phyloP scores from a whole-genome alignment of 2,888 invertebrate species.

The Pachliopta kotzebuea region DNA sequence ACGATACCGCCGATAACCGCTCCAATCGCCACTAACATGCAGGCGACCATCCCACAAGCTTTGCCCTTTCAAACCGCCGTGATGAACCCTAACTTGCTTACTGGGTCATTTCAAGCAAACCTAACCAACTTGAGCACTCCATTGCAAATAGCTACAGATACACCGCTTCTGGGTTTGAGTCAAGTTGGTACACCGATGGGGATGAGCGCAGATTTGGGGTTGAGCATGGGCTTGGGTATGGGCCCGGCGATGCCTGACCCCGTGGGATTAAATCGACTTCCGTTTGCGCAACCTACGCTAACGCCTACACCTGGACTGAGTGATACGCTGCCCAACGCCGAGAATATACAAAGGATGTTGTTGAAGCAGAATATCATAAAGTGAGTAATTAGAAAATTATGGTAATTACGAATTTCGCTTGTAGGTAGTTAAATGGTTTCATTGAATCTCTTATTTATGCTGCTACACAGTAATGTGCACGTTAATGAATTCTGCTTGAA shows the following conservation, averaged over 20 bases:
- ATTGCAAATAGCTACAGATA: conserved; percentile 67
- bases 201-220: conserved; percentile 51
- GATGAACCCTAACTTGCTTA: conserved; percentile 44
- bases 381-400: conserved; percentile 49
- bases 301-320: conserved; percentile 50
- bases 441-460: too few relatives aligned
- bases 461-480: too few relatives aligned
- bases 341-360: conserved; percentile 74
- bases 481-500: too few relatives aligned
- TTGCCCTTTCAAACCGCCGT: conserved; percentile 39
- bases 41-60: conserved; percentile 35
- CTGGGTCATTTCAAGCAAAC: conserved; percentile 47
- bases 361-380: conserved; percentile 76
- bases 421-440: neutral
- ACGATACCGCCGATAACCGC: conserved; percentile 36
- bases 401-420: neutral
- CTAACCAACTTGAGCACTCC: conserved; percentile 60
- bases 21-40: conserved; percentile 35
- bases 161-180: conserved; percentile 57
- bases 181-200: conserved; percentile 64
- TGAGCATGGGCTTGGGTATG: conserved; percentile 41
- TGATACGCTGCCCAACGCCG: conserved; percentile 57
- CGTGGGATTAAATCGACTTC: conserved; percentile 40
- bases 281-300: conserved; percentile 45
- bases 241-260: conserved; percentile 38